Conservation (phyloP, 2,888 invertebrate species). For the Caenorhabditis sp. region DNA sequence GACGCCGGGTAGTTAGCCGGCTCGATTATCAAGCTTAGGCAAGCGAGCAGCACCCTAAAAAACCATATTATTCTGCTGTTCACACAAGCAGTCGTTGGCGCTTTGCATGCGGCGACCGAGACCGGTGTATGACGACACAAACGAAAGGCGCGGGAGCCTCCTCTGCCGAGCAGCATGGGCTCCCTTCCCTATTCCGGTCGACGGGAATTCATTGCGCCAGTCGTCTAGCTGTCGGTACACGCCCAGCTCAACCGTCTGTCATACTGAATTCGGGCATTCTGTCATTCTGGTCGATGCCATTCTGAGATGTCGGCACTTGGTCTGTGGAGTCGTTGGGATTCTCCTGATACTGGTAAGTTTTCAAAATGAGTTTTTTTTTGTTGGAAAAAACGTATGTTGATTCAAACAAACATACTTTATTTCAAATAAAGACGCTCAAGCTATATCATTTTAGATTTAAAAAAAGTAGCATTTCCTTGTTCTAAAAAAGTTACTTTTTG, state of each 20-base stretch:
- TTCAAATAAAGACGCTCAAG: too few species aligned
- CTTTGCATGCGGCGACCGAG: constrained; percentile 42
- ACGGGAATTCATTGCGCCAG: constrained; percentile 44
- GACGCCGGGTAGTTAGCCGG: constrained; percentile 45
- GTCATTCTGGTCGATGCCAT: constrained; percentile 42
- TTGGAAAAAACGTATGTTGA: too few species aligned
- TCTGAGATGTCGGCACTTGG: constrained; percentile 48
- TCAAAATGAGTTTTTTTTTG: not conserved
- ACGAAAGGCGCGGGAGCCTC: constrained; percentile 30
- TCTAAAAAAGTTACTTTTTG: too few species aligned
- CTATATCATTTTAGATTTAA: too few species aligned
- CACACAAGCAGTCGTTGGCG: constrained; percentile 55
- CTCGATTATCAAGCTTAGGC: constrained; percentile 60
- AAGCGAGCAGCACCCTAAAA: constrained; percentile 22
- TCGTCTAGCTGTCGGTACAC: constrained; percentile 41
- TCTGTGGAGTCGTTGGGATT: constrained; percentile 60
- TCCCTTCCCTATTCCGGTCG: constrained; percentile 50
- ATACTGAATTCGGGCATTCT: constrained; percentile 35
- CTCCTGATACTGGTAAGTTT: constrained; percentile 51
- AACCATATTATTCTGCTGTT: constrained; percentile 62
- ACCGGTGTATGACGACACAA: constrained; percentile 64
- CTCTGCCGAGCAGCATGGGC: constrained; percentile 30
- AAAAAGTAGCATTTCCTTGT: too few species aligned
- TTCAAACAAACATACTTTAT: too few species aligned
- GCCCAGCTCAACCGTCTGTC: constrained; percentile 47